Base-by-base conservation (phyloP, 2,888 invertebrate species). In the Epinotia demarniana region DNA sequence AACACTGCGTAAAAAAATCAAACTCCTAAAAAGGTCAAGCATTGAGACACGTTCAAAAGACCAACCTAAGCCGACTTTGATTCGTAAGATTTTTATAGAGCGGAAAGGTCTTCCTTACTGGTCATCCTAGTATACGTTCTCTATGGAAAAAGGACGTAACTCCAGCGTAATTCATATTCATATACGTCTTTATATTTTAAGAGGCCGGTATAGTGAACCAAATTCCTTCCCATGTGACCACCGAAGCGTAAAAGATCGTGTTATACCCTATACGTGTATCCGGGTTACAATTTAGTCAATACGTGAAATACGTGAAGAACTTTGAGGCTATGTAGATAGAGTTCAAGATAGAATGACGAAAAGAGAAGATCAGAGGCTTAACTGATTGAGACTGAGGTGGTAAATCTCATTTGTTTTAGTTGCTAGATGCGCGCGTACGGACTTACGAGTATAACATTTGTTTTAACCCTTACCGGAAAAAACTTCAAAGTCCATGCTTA, bases 21-120 rank as follows among this genome's bases (percentile, higher is more conserved):
- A 75, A 75, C 58, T 53, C 69, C 69, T 63, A 74, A 62, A 70
- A 70, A 64, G 74, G 64, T 60, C 74, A 43, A 43, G 49, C 53
- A 70, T 74, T 63, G 69, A 49, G 27, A 58, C 46, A 58, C 33
- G 62, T 68, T 12, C 62, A 49, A 13, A 19, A 53, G 43, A 12
- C 69, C 49, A 70, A 5, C 12, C 1, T 69, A 69, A 13, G 8
- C 27, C 23, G 58, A 58, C 2, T 58, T 23, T 18, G 12, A 39
- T 23, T 16, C 8, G 13, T 5, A 46, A 43, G 16, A 23, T 60
- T 23, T 6, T 19, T 1, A 53, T 39, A 33, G 4, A n/a, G 16
- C 9, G 12, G 3, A 27, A 16, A 19, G 69, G 1, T 69, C 63
- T 49, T 27, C 23, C 1, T 16, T 13, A 1, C 53, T 62, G 61